Evolutionary conservation across 2,888 invertebrate genomes (phyloP).

Genomic region (Onthophagus sagittarius): DNA sequence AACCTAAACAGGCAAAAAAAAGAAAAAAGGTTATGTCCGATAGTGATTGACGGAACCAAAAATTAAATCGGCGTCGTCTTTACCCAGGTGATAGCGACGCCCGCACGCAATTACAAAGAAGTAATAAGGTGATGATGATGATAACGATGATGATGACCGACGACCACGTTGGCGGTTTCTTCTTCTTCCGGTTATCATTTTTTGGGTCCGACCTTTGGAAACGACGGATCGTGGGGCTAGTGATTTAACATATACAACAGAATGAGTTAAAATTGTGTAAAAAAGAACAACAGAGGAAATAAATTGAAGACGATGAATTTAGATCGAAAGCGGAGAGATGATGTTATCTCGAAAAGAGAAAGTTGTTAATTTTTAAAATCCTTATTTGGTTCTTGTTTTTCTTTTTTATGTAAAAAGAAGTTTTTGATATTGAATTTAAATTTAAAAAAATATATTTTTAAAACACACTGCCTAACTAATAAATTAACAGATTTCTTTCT

Average conservation of each 20-base stretch:
- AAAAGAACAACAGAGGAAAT: not conserved
- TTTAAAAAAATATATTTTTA: no score
- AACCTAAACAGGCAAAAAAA: slow-evolving; percentile 87
- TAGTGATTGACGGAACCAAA: slow-evolving; percentile 74
- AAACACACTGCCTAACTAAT: no score
- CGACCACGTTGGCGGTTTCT: no score
- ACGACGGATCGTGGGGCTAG: slow-evolving; percentile 31
- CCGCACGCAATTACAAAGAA: slow-evolving; percentile 6
- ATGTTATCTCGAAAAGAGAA: no score
- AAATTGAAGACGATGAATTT: not conserved
- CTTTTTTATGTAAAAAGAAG: not conserved
- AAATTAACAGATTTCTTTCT: not conserved
- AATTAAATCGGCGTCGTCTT: not conserved
- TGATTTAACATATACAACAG: slow-evolving; percentile 27
- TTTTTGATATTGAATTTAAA: no score
- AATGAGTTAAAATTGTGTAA: not conserved
- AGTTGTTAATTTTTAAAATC: not conserved
- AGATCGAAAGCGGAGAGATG: no score
- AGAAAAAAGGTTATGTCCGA: slow-evolving; percentile 89
- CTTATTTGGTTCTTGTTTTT: slow-evolving; percentile 17
- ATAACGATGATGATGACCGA: no score
- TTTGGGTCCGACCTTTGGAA: slow-evolving; percentile 20
- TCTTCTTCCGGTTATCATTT: no score
- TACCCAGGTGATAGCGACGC: not conserved
- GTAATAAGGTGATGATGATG: slow-evolving; percentile 1